Conservation (phyloP, 2,888 invertebrate genomes). For the Tachina lurida region DNA sequence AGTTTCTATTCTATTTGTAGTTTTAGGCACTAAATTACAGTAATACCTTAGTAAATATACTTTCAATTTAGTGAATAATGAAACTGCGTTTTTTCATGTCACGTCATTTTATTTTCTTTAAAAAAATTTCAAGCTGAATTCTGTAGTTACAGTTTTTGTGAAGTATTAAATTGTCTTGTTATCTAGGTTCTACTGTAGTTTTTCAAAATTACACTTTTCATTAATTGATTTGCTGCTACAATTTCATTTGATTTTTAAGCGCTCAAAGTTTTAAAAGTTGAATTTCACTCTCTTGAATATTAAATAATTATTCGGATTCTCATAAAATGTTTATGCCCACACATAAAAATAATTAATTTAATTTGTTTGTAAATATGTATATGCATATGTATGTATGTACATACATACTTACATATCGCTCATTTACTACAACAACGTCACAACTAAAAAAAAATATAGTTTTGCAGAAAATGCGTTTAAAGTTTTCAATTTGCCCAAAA, state of each 20-base stretch:
- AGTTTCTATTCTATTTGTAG: constrained; percentile 51
- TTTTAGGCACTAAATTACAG: constrained; percentile 43
- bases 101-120: too few relatives aligned
- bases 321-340: not conserved
- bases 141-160: not conserved
- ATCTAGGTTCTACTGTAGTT: constrained; percentile 14
- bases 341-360: constrained; percentile 13
- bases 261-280: constrained; percentile 25
- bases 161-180: too few relatives aligned
- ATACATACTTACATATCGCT: not conserved
- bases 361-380: not conserved
- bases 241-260: constrained; percentile 38
- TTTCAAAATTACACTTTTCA: constrained; percentile 19
- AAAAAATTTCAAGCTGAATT: not conserved
- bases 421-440: too few relatives aligned
- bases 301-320: constrained; percentile 2
- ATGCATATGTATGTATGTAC: not conserved
- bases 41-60: not conserved
- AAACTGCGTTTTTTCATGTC: not conserved
- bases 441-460: too few relatives aligned
- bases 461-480: too few relatives aligned
- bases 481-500: too few relatives aligned
- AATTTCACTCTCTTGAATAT: constrained; percentile 34
- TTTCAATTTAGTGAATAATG: not conserved
- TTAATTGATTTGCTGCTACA: constrained; percentile 34